Conservation (phyloP, 2,113 vertebrate species). For the Perognathus longimembris region DNA sequence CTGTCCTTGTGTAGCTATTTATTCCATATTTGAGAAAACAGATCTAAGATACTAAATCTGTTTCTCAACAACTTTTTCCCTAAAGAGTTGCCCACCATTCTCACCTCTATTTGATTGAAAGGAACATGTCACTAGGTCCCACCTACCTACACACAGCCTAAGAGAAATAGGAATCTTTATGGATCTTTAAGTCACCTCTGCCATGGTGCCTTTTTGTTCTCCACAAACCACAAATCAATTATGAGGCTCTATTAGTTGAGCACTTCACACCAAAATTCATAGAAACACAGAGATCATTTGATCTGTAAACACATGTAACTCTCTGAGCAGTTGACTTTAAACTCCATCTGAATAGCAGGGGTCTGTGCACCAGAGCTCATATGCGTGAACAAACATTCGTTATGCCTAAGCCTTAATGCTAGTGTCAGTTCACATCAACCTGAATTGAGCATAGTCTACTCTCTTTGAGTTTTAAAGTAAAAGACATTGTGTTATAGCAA, state of each 20-base stretch:
- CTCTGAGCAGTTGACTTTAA: constrained; percentile 47
- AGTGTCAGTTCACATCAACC: background rate
- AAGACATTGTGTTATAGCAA: background rate
- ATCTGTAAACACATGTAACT: constrained; percentile 39
- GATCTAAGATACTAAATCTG: background rate
- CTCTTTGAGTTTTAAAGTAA: constrained; percentile 32
- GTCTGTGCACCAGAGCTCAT: constrained; percentile 23
- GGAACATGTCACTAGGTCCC: background rate
- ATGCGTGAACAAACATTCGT: constrained; percentile 48
- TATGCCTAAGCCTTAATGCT: background rate
- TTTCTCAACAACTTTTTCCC: background rate
- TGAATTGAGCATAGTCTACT: background rate
- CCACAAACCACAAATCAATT: constrained; percentile 42
- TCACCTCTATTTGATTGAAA: background rate
- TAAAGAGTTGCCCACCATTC: background rate
- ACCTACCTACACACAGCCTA: background rate
- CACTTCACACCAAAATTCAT: constrained; percentile 44
- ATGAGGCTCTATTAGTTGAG: constrained; percentile 10
- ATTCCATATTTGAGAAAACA: background rate
- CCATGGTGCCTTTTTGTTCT: background rate
- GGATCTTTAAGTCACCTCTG: background rate
- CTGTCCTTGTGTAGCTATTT: background rate
- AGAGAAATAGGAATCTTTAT: background rate
- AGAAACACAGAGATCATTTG: constrained; percentile 44
- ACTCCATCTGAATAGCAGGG: constrained; percentile 32